Conservation (phyloP, 2,113 vertebrate genomes). For the Scartelaos histophorus region DNA sequence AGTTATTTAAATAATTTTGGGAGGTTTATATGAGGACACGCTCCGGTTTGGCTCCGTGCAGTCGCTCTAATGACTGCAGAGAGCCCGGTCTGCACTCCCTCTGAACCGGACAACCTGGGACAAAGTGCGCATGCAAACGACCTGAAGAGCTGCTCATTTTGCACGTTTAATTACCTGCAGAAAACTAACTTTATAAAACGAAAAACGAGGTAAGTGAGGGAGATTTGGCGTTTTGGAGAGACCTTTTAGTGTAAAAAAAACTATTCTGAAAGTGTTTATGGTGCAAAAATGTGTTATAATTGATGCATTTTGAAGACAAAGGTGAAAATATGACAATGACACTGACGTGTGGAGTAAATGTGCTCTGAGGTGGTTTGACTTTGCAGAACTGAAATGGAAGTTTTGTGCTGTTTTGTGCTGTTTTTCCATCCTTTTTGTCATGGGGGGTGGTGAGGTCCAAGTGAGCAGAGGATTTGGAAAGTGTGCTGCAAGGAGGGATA, state of each 20-base stretch:
- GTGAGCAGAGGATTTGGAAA: too few species aligned
- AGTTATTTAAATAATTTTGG: conserved; percentile 13
- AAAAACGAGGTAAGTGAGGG: background rate
- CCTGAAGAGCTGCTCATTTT: background rate
- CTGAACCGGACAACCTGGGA: background rate
- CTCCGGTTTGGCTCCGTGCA: background rate
- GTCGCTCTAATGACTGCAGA: background rate
- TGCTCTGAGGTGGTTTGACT: background rate
- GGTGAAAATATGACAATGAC: background rate
- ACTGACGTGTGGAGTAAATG: background rate
- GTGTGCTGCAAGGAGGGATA: too few species aligned
- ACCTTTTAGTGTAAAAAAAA: too few species aligned
- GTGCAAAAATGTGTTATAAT: background rate
- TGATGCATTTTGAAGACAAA: background rate
- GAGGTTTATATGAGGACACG: conserved; percentile 10
- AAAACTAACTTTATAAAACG: background rate
- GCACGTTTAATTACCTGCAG: background rate
- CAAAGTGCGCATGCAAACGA: background rate
- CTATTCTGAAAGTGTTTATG: background rate
- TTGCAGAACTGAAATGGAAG: background rate
- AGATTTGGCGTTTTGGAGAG: too few species aligned
- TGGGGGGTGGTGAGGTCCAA: too few species aligned
- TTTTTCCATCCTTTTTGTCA: too few species aligned
- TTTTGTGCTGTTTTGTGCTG: too few species aligned
- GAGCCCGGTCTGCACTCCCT: background rate